A percentile compares a stretch with the other conserved stretches of the same genome.
phyloP scores from a whole-genome alignment of 2,888 invertebrate genomes.

The Drosophila eohydei region DNA sequence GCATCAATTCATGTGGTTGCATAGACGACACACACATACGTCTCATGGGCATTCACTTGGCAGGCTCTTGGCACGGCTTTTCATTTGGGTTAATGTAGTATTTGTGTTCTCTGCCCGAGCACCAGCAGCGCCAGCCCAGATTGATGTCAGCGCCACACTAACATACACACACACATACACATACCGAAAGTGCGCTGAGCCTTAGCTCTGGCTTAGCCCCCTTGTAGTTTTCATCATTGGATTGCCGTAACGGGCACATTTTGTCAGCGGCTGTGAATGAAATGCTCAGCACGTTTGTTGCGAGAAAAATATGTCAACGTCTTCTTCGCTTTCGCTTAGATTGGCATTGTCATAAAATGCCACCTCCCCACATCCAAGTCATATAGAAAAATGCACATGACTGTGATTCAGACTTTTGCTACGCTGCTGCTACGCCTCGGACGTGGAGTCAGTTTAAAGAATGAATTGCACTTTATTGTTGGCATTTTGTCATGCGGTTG shows the following conservation, averaged over 20 bases:
- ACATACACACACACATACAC: slow-evolving; percentile 14
- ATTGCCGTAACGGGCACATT: slow-evolving; percentile 78
- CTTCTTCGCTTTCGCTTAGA: slow-evolving; percentile 65
- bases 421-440: slow-evolving; percentile 10
- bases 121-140: slow-evolving; percentile 40
- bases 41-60: slow-evolving; percentile 64
- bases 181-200: slow-evolving; percentile 5
- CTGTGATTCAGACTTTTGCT: slow-evolving; percentile 55
- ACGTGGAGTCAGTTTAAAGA: slow-evolving; percentile 69
- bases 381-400: slow-evolving; percentile 38
- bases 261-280: slow-evolving; percentile 66
- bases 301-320: slow-evolving; percentile 72
- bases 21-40: slow-evolving; percentile 21
- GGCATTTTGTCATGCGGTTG: slow-evolving; percentile 66
- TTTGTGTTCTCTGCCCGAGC: slow-evolving; percentile 64
- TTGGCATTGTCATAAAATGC: slow-evolving; percentile 80
- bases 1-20: slow-evolving; percentile 53
- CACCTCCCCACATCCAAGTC: slow-evolving; percentile 8
- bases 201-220: slow-evolving; percentile 33
- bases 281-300: slow-evolving; percentile 63
- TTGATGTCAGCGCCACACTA: slow-evolving; percentile 56
- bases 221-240: slow-evolving; percentile 57
- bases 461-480: slow-evolving; percentile 78
- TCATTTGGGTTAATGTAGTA: slow-evolving; percentile 79
- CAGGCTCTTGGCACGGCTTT: slow-evolving; percentile 70